Conservation (phyloP, 2,888 invertebrate species). For the Cinara cedri region DNA sequence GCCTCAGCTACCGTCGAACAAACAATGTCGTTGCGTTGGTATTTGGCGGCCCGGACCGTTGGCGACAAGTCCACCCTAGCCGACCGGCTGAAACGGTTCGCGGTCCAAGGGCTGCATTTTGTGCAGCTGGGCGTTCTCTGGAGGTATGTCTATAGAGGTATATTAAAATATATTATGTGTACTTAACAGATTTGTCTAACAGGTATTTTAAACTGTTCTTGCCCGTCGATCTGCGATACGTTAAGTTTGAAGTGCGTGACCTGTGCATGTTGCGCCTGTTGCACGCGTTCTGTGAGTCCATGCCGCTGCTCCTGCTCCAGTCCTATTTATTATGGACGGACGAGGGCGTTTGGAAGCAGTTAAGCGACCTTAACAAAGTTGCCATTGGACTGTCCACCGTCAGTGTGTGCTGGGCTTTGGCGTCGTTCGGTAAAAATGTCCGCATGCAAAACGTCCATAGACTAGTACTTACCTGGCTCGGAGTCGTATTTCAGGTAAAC, state of each 20-base stretch:
- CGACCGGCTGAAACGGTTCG: conserved; percentile 31
- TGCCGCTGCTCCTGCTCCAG: conserved; percentile 85
- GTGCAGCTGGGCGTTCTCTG: conserved; percentile 76
- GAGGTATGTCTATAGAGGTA: conserved; percentile 62
- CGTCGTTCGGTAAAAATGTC: conserved; percentile 88
- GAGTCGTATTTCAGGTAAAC: conserved; percentile 76
- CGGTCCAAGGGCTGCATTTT: conserved; percentile 67
- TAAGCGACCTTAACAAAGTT: conserved; percentile 79
- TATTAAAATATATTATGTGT: no score
- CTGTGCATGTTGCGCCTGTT: conserved; percentile 78
- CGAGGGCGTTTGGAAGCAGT: conserved; percentile 64
- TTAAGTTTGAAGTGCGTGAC: conserved; percentile 80
- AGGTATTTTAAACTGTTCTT: conserved; percentile 80
- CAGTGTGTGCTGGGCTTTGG: conserved; percentile 88
- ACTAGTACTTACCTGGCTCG: conserved; percentile 81
- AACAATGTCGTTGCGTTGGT: conserved; percentile 77
- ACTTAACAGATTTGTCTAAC: conserved; percentile 63
- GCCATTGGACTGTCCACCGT: conserved; percentile 82
- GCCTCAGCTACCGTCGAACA: conserved; percentile 79
- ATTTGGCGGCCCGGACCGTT: conserved; percentile 64
- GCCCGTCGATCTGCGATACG: conserved; percentile 80
- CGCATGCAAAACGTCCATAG: conserved; percentile 81
- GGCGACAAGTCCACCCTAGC: conserved; percentile 41
- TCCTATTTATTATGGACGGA: conserved; percentile 72
- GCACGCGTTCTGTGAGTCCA: conserved; percentile 87